phyloP scores from a whole-genome alignment of 2,797 vertebrate species.

The Euphonia xanthogaster region DNA sequence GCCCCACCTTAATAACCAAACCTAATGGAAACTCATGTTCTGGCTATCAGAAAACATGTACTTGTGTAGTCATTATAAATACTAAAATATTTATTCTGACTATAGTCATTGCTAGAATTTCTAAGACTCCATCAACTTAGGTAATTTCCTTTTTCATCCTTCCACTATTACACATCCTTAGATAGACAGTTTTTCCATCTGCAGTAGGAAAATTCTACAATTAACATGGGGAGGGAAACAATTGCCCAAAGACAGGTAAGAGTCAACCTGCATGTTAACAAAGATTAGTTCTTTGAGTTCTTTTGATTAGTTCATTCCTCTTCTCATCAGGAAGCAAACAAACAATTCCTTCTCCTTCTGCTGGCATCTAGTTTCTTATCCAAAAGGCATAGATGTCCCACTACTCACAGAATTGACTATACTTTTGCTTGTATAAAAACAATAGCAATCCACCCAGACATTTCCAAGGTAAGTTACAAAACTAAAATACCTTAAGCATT shows the following conservation, averaged over 20 bases:
- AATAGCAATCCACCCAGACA: not conserved
- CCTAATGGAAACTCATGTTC: not conserved
- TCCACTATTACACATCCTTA: not conserved
- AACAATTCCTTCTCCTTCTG: not conserved
- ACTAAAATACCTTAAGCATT: not conserved
- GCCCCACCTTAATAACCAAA: not conserved
- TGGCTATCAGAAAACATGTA: not conserved
- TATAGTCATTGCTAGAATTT: not conserved
- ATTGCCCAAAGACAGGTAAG: not conserved
- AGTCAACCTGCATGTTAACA: not conserved
- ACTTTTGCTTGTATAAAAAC: not conserved
- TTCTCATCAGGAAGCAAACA: not conserved
- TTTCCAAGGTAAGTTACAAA: not conserved
- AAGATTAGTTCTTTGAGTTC: not conserved
- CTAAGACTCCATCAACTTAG: not conserved
- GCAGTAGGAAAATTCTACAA: not conserved
- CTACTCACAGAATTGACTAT: not conserved
- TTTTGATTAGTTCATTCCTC: not conserved
- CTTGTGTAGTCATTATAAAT: not conserved
- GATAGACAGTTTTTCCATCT: not conserved
- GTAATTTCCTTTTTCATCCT: not conserved
- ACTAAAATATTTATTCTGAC: not conserved
- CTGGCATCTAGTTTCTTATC: not conserved
- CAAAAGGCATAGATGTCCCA: not conserved
- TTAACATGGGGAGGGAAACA: not conserved